phyloP scores from a whole-genome alignment of 2,113 vertebrate species.

The Protobothrops mucrosquamatus region DNA sequence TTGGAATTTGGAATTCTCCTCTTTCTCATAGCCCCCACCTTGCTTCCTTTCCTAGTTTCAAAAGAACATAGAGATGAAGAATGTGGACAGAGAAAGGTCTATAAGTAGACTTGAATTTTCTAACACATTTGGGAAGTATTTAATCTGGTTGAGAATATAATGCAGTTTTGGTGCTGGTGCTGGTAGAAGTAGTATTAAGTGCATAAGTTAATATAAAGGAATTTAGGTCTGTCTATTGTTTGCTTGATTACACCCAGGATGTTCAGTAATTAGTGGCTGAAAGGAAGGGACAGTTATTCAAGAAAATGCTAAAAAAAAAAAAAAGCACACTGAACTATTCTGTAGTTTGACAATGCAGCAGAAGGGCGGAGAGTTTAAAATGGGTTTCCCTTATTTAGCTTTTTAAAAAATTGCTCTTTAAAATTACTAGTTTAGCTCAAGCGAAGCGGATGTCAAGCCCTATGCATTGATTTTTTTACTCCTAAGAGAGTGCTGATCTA shows the following conservation, averaged over 20 bases:
- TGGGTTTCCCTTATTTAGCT: background rate
- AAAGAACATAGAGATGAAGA: background rate
- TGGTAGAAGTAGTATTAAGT: background rate
- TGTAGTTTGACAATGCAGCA: background rate
- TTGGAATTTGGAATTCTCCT: background rate
- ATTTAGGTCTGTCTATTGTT: background rate
- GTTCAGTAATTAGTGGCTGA: background rate
- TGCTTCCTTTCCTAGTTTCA: background rate
- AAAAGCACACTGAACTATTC: background rate
- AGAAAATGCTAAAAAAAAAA: background rate
- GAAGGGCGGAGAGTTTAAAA: background rate
- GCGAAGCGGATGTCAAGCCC: background rate
- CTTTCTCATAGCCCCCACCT: background rate
- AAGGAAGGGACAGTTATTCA: background rate
- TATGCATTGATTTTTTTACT: background rate
- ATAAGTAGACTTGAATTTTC: background rate
- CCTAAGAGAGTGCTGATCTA: background rate
- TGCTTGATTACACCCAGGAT: background rate
- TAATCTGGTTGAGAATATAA: background rate
- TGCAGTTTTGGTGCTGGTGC: background rate
- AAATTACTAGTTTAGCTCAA: constrained; percentile 18
- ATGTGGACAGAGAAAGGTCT: background rate
- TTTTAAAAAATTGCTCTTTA: background rate
- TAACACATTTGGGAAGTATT: background rate
- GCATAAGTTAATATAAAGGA: background rate